Percentiles rank a stretch among this genome's conserved stretches.
phyloP scores from a whole-genome alignment of 2,888 invertebrate species.

The Sminthurinus aureus region DNA sequence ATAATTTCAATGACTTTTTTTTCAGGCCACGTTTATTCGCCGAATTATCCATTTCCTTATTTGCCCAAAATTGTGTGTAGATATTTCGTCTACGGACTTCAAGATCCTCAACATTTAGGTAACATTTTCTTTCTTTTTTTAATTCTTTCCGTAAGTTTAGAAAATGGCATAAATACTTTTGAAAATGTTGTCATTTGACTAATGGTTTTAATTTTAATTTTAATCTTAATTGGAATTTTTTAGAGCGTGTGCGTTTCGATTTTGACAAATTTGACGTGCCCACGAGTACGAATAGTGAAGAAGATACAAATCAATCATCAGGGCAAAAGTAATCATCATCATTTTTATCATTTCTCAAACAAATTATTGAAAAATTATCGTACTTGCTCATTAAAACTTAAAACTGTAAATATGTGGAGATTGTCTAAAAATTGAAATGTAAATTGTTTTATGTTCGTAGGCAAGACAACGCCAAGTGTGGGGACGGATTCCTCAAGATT shows the following conservation, averaged over 20 bases:
- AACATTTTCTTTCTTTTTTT: too few species aligned
- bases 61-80: conserved; percentile 96
- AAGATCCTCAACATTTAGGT: conserved; percentile 95
- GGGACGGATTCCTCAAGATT: conserved; percentile 88
- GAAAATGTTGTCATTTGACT: too few species aligned
- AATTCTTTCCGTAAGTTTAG: too few species aligned
- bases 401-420: neutral
- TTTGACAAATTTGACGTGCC: conserved; percentile 92
- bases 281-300: conserved; percentile 67
- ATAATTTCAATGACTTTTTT: neutral
- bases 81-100: conserved; percentile 98
- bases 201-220: too few species aligned
- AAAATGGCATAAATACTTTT: too few species aligned
- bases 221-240: too few species aligned
- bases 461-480: conserved; percentile 69
- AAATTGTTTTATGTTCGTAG: neutral
- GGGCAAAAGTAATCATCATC: conserved; percentile 44
- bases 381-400: neutral
- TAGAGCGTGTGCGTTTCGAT: conserved; percentile 88
- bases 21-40: conserved; percentile 89
- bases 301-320: conserved; percentile 51
- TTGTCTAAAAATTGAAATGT: neutral
- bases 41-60: conserved; percentile 95
- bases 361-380: neutral
- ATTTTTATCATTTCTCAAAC: neutral